Percentiles rank a stretch among this genome's conserved stretches.
Conservation (phyloP, 2,113 vertebrate genomes). For the Arothron firmamentum region DNA sequence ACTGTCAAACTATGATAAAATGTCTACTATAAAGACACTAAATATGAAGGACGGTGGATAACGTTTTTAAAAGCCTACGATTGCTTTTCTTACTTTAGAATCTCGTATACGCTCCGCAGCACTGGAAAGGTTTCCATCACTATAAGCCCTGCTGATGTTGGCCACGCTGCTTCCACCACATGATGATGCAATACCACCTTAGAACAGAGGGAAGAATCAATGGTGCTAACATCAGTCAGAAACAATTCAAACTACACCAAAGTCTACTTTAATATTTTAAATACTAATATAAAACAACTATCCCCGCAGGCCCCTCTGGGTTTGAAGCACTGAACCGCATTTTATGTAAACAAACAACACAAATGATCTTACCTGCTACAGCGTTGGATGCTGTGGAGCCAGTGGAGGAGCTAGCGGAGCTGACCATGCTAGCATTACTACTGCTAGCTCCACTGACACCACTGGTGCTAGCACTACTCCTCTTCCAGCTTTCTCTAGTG, state of each 20-base stretch:
- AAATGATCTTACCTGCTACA: constrained; percentile 46
- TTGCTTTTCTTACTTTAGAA: constrained; percentile 84
- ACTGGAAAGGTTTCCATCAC: constrained; percentile 92
- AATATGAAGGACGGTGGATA: too few species aligned
- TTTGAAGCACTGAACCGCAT: neutral
- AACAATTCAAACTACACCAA: neutral
- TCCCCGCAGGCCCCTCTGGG: neutral
- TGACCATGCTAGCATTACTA: constrained; percentile 92
- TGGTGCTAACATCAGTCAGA: neutral
- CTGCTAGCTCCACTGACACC: constrained; percentile 85
- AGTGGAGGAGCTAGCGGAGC: constrained; percentile 86
- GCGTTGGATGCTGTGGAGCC: constrained; percentile 87
- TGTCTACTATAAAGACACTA: too few species aligned
- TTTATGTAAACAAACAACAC: too few species aligned
- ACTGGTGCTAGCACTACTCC: constrained; percentile 86
- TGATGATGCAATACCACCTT: constrained; percentile 61
- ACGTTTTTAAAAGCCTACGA: neutral
- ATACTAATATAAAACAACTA: too few species aligned
- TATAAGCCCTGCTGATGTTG: constrained; percentile 95
- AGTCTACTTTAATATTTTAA: too few species aligned
- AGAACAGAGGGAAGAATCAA: neutral
- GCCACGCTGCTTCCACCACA: constrained; percentile 74
- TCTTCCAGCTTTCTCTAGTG: constrained; percentile 88
- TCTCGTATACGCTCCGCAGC: constrained; percentile 96
- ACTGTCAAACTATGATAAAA: too few species aligned